Conservation (phyloP, 2,113 vertebrate genomes). For the Gyps fulvus region DNA sequence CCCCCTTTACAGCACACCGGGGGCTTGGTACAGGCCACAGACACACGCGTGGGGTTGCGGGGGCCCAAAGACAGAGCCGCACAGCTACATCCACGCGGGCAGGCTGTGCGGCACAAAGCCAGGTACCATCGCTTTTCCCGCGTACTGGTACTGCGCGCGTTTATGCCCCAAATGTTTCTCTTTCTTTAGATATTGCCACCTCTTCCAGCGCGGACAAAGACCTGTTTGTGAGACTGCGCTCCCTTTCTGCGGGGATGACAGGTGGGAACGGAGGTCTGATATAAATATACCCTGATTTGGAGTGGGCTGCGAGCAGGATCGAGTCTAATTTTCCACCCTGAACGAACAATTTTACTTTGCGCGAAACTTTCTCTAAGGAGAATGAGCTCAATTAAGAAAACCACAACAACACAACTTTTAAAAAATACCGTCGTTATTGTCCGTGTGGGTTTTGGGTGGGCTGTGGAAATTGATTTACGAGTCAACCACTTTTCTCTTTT, state of each 20-base stretch:
- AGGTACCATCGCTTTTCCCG: background rate
- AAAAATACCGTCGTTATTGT: constrained; percentile 43
- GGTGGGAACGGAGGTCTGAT: background rate
- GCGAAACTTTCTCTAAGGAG: constrained; percentile 27
- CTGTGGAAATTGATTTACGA: constrained; percentile 85
- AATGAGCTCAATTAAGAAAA: constrained; percentile 57
- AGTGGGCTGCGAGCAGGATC: background rate
- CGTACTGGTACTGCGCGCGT: fast-evolving
- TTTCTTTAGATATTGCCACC: background rate
- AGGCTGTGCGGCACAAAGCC: background rate
- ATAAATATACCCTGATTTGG: background rate
- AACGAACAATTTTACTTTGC: constrained; percentile 33
- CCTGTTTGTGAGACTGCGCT: background rate
- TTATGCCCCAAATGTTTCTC: background rate
- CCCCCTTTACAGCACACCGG: background rate
- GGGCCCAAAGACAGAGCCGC: background rate
- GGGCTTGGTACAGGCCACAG: background rate
- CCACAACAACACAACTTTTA: constrained; percentile 52
- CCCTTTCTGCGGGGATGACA: constrained; percentile 36
- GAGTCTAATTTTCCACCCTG: background rate
- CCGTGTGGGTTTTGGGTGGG: constrained; percentile 80
- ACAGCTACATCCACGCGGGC: background rate
- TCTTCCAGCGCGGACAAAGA: constrained; percentile 4
- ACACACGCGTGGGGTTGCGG: fast-evolving
- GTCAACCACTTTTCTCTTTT: constrained; percentile 83